Evolutionary conservation across 1,140 invertebrate species (phyloP).

Genomic region (Plodia interpunctella): DNA sequence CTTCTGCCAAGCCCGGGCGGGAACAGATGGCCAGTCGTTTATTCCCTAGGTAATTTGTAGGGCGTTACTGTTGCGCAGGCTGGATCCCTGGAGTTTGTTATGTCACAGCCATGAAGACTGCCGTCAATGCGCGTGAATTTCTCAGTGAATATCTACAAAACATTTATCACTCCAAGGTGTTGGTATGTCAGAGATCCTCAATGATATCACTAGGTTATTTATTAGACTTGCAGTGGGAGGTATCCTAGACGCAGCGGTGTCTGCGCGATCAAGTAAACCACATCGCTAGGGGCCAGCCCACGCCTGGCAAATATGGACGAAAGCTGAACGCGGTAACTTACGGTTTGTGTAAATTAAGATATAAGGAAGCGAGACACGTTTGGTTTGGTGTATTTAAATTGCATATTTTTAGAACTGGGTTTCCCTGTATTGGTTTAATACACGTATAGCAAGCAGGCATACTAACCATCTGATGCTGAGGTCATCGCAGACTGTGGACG

Average conservation of each 20-base stretch:
- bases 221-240: neutral
- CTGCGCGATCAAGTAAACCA: neutral
- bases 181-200: neutral
- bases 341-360: neutral
- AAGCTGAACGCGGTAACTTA: neutral
- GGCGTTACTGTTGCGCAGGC: too few species aligned
- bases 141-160: too few species aligned
- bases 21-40: too few species aligned
- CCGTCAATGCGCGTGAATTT: too few species aligned
- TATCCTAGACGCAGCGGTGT: neutral
- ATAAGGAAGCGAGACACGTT: neutral
- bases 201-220: neutral
- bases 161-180: too few species aligned
- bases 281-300: neutral
- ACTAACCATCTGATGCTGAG: too few species aligned
- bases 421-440: neutral
- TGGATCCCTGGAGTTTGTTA: too few species aligned
- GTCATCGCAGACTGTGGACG: too few species aligned
- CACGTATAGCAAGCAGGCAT: too few species aligned
- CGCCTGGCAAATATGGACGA: neutral
- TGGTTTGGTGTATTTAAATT: neutral
- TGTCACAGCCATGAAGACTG: too few species aligned
- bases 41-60: too few species aligned
- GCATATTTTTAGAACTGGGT: neutral
- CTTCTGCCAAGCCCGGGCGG: too few species aligned